Base-by-base conservation (phyloP, 2,888 invertebrate genomes). In the Zaprionus lineosus region DNA sequence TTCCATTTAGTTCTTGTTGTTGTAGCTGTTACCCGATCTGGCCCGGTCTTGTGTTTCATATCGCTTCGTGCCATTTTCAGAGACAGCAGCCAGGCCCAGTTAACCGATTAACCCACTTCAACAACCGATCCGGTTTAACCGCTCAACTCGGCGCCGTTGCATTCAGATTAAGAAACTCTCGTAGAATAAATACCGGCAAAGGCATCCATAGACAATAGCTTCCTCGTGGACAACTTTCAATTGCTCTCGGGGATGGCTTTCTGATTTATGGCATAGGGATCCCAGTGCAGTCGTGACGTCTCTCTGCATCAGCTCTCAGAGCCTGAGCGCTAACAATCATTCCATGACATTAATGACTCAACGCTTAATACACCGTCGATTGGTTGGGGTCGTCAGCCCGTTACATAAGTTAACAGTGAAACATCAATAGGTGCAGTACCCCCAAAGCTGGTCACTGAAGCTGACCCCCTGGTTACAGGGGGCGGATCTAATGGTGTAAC, bases 41-140 rank as follows among this genome's bases (percentile, higher is more conserved):
- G 33, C 28, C 21, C 19, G 57, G 53, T 55, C 46, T 43, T 43
- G 43, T 68, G 34, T 56, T 59, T 62, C 60, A 39, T 41, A 55
- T 44, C 51, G 43, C 60, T 68, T 47, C 51, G 50, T 63, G 59
- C 56, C 69, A 64, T 62, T 76, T 81, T 50, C 76, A 83, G 55
- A 37, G 48, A 21, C 50, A 44, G 26, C 52, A 56, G 57, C 51
- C 76, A n/a, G n/a, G n/a, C 69, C 72, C 69, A n/a, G n/a, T n/a
- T 72, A 68, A 57, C 83, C 81, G 85, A 68, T 79, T 81, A 83
- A 83, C 81, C 81, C 66, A 79, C 72, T 77, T 78, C 53, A 12
- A 33, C 18, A 12, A 14, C 1, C 53, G 48, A 67, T 50, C 79
- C 76, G 68, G 74, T 78, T 68, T 51, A 19, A 19, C 31, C 57